Evolutionary conservation across 2,888 invertebrate species (phyloP).

Genomic region (Megaustenia siamemsis): DNA sequence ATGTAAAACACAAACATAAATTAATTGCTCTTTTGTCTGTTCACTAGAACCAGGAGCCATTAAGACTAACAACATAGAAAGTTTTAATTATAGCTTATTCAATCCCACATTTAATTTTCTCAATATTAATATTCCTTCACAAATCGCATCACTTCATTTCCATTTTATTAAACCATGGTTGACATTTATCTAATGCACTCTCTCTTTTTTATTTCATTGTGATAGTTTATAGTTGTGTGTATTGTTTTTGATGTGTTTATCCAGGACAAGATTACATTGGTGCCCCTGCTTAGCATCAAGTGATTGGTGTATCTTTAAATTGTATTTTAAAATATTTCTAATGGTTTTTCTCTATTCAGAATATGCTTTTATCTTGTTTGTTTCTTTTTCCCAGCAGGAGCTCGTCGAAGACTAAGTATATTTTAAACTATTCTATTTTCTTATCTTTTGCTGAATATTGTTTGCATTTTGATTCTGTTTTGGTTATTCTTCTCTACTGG

Average conservation of each 20-base stretch:
- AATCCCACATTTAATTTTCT: no score
- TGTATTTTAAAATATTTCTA: neutral
- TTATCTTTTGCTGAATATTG: neutral
- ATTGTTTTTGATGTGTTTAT: neutral
- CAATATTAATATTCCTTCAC: no score
- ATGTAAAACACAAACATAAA: no score
- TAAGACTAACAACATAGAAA: no score
- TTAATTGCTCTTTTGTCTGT: no score
- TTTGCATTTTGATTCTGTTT: neutral
- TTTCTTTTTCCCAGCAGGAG: conserved; percentile 29
- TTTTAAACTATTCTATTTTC: neutral
- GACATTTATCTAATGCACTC: no score
- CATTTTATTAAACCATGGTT: no score
- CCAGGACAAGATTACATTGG: neutral
- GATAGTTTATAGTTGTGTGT: neutral
- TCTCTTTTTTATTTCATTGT: no score
- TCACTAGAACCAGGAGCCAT: no score
- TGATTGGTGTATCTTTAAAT: neutral
- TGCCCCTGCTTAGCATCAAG: neutral
- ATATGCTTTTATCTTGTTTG: neutral
- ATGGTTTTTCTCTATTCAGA: neutral
- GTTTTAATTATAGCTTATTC: no score
- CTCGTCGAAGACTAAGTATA: conserved; percentile 50
- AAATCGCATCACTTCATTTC: no score
- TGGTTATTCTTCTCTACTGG: no score